These are phyloP conservation scores for Cryptosula pallasiana DNA, from an alignment of 2,888 invertebrate genomes.

Conservation along the genomic window DNA sequence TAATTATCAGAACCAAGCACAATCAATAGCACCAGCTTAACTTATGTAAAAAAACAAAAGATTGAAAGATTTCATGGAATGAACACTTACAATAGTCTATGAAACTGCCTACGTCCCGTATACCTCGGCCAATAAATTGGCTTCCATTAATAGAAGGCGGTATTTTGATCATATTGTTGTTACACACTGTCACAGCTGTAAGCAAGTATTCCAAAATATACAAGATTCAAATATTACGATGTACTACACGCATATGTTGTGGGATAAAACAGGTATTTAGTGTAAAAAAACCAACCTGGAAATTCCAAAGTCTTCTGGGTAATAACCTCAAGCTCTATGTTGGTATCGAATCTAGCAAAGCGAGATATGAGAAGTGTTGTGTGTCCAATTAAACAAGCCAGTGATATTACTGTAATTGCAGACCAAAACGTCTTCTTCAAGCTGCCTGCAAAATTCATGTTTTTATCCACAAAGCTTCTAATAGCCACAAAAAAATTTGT, in stretches of 20 bases:
- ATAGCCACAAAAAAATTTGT: too few relatives aligned
- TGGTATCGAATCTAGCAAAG: neutral
- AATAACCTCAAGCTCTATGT: neutral
- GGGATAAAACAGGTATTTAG: too few relatives aligned
- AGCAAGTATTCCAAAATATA: too few relatives aligned
- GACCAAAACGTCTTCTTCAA: neutral
- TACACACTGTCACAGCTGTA: constrained; percentile 12
- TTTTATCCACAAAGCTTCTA: too few relatives aligned
- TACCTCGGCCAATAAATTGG: neutral
- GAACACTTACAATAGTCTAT: neutral
- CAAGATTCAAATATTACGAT: too few relatives aligned
- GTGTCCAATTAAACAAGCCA: neutral
- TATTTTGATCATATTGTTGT: neutral
- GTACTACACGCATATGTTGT: too few relatives aligned
- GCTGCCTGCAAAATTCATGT: neutral
- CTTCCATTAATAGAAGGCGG: neutral
- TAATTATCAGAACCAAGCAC: neutral
- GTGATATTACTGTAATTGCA: neutral
- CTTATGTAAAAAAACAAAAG: too few relatives aligned
- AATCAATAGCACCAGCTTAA: neutral
- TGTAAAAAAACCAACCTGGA: neutral
- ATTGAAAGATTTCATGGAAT: neutral
- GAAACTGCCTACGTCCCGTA: neutral
- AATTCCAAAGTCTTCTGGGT: neutral
- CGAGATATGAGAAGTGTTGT: neutral